phyloP scores from a whole-genome alignment of 2,113 vertebrate species.

The Forbesichthys agassizii region DNA sequence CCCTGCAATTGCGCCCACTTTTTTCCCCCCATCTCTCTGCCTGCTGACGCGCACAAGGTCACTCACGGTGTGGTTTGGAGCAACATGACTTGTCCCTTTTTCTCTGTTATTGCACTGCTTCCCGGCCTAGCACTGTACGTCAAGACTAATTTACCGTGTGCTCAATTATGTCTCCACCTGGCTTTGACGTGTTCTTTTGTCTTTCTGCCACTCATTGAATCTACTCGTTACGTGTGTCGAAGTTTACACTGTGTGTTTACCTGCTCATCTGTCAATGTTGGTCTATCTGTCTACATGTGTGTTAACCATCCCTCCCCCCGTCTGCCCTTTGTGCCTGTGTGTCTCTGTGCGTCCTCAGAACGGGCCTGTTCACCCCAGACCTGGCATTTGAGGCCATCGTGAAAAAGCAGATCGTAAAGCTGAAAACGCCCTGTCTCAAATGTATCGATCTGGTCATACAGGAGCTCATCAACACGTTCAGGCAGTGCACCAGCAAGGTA shows the following conservation, averaged over 20 bases:
- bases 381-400: constrained; percentile 98
- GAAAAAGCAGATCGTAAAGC: constrained; percentile 98
- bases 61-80: constrained; percentile 25
- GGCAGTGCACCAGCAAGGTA: constrained; percentile 97
- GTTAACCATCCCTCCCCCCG: constrained; percentile 60
- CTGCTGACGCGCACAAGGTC: constrained; percentile 15
- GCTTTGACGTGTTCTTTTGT: neutral
- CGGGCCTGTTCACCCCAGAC: constrained; percentile 97
- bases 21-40: constrained; percentile 21
- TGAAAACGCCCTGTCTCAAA: constrained; percentile 98
- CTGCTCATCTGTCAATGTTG: constrained; percentile 1
- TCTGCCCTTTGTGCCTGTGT: constrained; percentile 51
- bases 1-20: constrained; percentile 27
- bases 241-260: constrained; percentile 15
- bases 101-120: constrained; percentile 2
- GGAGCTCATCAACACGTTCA: constrained; percentile 96
- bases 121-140: neutral
- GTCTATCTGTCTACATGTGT: constrained; percentile 11
- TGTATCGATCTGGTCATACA: constrained; percentile 98
- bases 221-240: neutral
- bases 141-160: constrained; percentile 22
- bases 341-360: constrained; percentile 83
- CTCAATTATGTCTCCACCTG: constrained; percentile 5
- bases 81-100: constrained; percentile 25
- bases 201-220: neutral